Evolutionary conservation across 2,888 invertebrate genomes (phyloP), one percentile per base, ranked within the genome.

Genomic region (Aporophyla nigra): DNA sequence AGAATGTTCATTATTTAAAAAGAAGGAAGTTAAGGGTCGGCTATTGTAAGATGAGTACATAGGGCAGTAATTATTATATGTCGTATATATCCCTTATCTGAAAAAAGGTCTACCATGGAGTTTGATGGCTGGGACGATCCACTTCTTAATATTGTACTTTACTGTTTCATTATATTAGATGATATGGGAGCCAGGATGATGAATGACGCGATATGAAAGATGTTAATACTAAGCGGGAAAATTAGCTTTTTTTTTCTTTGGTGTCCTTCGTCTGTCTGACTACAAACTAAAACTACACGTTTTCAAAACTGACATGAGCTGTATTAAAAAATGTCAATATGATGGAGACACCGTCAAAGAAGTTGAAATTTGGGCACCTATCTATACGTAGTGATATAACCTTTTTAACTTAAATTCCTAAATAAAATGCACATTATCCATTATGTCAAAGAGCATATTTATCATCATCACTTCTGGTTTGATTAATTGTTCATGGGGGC

Each of bases 21-120:
- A 58, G n/a, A 40, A 54, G 69, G 40, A 70, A 65, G 16, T 19
- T 59, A 5, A 49, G 54, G 68, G 14, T 71, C 14, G 71, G 43
- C 12, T 76, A 53, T 83, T 65, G 33, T 62, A 4, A 63, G 19
- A 56, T 62, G 7, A 46, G 19, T 43, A 67, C 21, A 43, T 46
- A 46, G 19, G 54, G 5, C 10, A 78, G 21, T 69, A 83, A 83
- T 78, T 80, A 83, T 78, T 61, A 43, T 33, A 24, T 10, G 40
- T 59, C n/a, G 7, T 68, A 75, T 27, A 51, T 43, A 66, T 43
- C 43, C 24, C 54, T 51, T 67, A 68, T 49, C 67, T 33, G 51
- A 53, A 63, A n/a, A 63, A 77, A 74, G 33, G 62, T n/a, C 24
- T 81, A 24, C 56, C 33, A 40, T 46, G 33, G 14, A 53, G 46